Conservation (phyloP, 2,797 vertebrate species). For the Pseudochirops cupreus region DNA sequence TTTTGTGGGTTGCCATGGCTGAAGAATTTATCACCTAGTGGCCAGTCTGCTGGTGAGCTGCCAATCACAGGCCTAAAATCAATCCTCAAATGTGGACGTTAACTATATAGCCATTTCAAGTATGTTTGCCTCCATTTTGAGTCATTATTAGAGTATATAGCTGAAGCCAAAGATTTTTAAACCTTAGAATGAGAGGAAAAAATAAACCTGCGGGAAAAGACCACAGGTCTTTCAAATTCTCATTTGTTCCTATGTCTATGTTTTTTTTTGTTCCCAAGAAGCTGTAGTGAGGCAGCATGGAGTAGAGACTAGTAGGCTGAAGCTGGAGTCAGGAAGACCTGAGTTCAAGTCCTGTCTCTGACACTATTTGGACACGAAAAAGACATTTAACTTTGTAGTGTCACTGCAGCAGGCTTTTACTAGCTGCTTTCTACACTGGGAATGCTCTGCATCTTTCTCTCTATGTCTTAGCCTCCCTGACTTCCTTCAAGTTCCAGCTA, state of each 20-base stretch:
- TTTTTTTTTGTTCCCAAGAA: not conserved
- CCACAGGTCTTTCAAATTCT: conserved; percentile 26
- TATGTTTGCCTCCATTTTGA: conserved; percentile 45
- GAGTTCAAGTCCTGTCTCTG: not conserved
- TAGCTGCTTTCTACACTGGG: not conserved
- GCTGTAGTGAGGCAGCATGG: not conserved
- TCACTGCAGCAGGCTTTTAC: not conserved
- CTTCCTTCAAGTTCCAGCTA: not conserved
- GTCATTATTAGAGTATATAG: not conserved
- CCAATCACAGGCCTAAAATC: conserved; percentile 10
- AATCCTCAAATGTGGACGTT: conserved; percentile 3
- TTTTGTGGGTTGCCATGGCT: not conserved
- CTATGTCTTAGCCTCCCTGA: not conserved
- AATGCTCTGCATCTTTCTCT: not conserved
- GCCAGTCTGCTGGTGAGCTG: not conserved
- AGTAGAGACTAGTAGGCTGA: not conserved
- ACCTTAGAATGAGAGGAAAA: conserved; percentile 35
- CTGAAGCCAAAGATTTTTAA: conserved; percentile 31
- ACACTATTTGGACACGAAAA: not conserved
- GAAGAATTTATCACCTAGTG: conserved; percentile 60
- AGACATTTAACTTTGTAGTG: not conserved
- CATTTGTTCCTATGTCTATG: conserved; percentile 4
- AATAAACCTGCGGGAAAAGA: conserved; percentile 28
- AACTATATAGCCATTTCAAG: conserved; percentile 28
- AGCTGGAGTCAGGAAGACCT: not conserved